phyloP scores from a whole-genome alignment of 2,113 vertebrate genomes.

The Entelurus aequoreus region DNA sequence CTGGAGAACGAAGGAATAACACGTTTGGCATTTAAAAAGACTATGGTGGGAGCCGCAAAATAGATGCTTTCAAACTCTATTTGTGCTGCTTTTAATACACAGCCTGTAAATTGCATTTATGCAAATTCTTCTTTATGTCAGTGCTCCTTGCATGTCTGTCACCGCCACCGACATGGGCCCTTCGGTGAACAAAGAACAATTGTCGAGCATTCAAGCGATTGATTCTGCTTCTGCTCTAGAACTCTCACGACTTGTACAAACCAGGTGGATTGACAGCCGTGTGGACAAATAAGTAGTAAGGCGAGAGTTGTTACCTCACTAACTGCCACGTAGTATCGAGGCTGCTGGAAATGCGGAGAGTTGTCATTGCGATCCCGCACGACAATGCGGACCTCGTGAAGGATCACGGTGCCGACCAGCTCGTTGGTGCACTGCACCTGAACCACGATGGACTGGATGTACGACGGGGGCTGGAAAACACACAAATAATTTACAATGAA shows the following conservation, averaged over 20 bases:
- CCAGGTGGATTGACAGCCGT: background rate
- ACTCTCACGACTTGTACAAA: constrained; percentile 3
- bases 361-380: constrained; percentile 96
- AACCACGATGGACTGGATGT: constrained; percentile 93
- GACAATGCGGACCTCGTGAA: constrained; percentile 93
- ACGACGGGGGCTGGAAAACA: constrained; percentile 80
- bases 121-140: too few relatives aligned
- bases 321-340: constrained; percentile 82
- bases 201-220: background rate
- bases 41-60: constrained; percentile 19
- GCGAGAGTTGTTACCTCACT: constrained; percentile 79
- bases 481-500: background rate
- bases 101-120: too few relatives aligned
- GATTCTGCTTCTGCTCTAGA: constrained; percentile 9
- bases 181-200: constrained; percentile 3
- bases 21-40: constrained; percentile 38
- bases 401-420: constrained; percentile 87
- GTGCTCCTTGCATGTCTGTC: too few relatives aligned
- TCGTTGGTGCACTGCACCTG: constrained; percentile 92
- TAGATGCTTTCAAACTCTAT: constrained; percentile 30
- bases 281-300: background rate
- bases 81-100: background rate
- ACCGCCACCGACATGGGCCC: background rate
- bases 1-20: constrained; percentile 25
- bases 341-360: constrained; percentile 82